Base-by-base conservation (phyloP, 2,888 invertebrate genomes). In the Drosophila prolongata region DNA sequence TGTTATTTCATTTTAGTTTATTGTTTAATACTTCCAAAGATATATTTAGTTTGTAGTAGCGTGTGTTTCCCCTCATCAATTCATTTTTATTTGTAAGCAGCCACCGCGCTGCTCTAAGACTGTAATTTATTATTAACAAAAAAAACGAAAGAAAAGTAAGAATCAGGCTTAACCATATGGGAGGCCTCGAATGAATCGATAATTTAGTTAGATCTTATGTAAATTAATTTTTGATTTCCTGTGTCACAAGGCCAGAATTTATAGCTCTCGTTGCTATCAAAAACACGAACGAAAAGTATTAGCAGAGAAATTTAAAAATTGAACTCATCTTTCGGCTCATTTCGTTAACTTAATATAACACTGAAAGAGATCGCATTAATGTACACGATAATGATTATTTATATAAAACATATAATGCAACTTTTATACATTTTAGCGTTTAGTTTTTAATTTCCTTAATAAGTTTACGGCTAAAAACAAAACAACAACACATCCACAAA, bases 21-120 rank as follows among this genome's bases (percentile, higher is more conserved):
- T 87, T 79, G 75, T 87, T 87, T 83, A 72, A 79, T 79, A 85
- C 66, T 85, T 89, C 87, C 87, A 87, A 87, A 87, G 87, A 87
- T 87, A 84, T 75, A 76, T 86, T 80, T 88, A 88, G 86, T 79
- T 83, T 75, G 55, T 69, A 68, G 67, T 74, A 56, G 67, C 60
- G 64, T 67, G 60, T 43, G 56, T 43, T 66, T 42, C 52, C 34
- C 62, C 37, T 40, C 50, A 52, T 58, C 54, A 30, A 59, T 47
- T 68, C 59, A 68, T 38, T 68, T 58, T 68, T 35, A 68, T 53
- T 52, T 47, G 56, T 66, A 57, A 56, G 67, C 66, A 67, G 56
- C 56, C 43, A 37, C 6, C 30, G 55, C 27, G 66, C 73, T 75
- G 84, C 75, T 62, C 68, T 76, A 86, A 86, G 85, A 86, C 85